Evolutionary conservation across 53 echinoderm and acorn worm genomes (phyloP).

Genomic region (Mesocentrotus franciscanus): DNA sequence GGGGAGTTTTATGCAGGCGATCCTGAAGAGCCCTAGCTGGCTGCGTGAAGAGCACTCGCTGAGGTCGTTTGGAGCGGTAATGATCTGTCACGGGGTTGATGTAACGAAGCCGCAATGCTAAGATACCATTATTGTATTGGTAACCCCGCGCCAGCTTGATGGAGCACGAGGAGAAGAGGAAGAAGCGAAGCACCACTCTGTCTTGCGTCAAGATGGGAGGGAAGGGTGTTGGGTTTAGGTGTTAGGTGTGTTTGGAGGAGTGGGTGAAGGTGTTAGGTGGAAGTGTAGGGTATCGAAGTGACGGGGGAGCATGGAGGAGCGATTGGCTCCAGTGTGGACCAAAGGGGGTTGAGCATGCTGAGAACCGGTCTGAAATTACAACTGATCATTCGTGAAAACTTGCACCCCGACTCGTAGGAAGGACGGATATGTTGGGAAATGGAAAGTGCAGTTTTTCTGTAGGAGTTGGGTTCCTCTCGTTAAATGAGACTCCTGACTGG

Average conservation of each 20-base stretch:
- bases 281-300: conserved; percentile 36
- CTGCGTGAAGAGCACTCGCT: conserved; percentile 7
- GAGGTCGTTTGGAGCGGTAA: conserved; percentile 49
- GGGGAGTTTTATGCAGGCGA: conserved; percentile 29
- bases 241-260: conserved; percentile 30
- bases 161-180: conserved; percentile 29
- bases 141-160: conserved; percentile 43
- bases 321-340: not conserved
- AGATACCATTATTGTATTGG: conserved; percentile 57
- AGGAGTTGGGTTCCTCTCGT: not conserved
- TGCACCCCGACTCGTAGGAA: not conserved
- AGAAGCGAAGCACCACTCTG: conserved; percentile 20
- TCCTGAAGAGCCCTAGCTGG: not conserved
- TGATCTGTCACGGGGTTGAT: conserved; percentile 54
- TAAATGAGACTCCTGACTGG: not conserved
- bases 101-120: conserved; percentile 33
- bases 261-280: not conserved
- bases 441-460: conserved; percentile 2
- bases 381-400: conserved; percentile 18
- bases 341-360: not conserved
- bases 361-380: conserved; percentile 25
- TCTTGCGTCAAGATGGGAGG: not conserved
- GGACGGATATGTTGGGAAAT: not conserved
- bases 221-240: conserved; percentile 42
- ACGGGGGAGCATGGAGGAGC: not conserved